Conservation (phyloP, 2,113 vertebrate genomes). For the Mungos mungo region DNA sequence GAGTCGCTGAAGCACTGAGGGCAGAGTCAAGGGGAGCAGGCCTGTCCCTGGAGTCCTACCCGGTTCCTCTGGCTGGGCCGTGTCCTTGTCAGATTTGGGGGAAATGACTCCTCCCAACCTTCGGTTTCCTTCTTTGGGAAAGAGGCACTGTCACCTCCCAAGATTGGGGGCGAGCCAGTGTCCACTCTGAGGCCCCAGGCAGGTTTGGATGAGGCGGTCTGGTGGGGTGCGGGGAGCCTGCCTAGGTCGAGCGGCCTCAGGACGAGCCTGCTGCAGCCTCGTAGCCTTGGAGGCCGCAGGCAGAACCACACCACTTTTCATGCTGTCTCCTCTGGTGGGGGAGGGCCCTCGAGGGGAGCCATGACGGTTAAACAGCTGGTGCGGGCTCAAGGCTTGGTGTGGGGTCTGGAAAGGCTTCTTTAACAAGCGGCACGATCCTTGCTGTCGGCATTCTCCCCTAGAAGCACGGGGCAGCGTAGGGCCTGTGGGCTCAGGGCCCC, state of each 20-base stretch:
- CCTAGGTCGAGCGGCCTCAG: background rate
- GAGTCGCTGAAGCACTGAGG: background rate
- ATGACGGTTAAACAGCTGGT: accelerated
- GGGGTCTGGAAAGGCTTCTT: background rate
- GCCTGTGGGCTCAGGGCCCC: accelerated
- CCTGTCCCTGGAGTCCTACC: background rate
- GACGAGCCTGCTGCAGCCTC: background rate
- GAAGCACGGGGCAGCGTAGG: too few relatives aligned
- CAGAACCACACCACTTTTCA: background rate
- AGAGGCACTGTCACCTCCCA: background rate
- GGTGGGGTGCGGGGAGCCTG: background rate
- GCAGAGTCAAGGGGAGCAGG: background rate
- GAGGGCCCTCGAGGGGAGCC: background rate
- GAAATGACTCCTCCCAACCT: background rate
- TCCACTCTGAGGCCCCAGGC: background rate
- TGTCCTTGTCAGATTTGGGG: background rate
- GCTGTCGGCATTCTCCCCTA: accelerated
- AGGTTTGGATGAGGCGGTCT: background rate
- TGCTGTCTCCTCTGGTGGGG: background rate
- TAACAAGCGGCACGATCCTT: accelerated
- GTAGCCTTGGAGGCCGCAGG: background rate
- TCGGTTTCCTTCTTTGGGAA: background rate
- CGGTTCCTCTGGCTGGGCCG: too few relatives aligned
- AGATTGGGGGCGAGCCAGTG: background rate
- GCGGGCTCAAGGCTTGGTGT: background rate